phyloP scores from a whole-genome alignment of 2,797 vertebrate species.

The Numenius phaeopus region DNA sequence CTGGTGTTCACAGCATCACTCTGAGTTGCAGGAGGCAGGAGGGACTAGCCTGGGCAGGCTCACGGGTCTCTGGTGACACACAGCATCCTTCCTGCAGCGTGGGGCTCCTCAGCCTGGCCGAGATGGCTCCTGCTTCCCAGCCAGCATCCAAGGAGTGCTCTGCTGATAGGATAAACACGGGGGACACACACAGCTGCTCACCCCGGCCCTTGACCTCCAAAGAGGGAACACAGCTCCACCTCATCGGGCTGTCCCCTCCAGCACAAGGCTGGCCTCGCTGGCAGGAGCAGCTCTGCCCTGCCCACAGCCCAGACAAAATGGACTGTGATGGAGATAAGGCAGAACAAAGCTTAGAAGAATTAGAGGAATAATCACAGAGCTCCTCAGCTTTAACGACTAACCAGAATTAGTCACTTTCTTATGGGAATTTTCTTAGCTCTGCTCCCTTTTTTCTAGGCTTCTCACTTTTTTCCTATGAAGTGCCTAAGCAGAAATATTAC shows the following conservation, averaged over 20 bases:
- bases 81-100: neutral
- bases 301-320: neutral
- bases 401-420: neutral
- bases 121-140: neutral
- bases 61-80: fast-evolving
- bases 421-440: neutral
- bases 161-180: neutral
- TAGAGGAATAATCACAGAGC: neutral
- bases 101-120: neutral
- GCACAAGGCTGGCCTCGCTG: fast-evolving
- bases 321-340: neutral
- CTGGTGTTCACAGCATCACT: neutral
- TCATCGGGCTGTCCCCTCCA: neutral
- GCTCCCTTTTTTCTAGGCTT: neutral
- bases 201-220: neutral
- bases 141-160: neutral
- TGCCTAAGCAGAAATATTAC: neutral
- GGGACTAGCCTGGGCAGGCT: fast-evolving
- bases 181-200: neutral
- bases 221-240: neutral
- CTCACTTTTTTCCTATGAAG: neutral
- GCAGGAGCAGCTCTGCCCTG: neutral
- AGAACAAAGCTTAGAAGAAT: neutral
- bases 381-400: neutral
- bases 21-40: neutral